phyloP scores from a whole-genome alignment of 1,140 invertebrate genomes.

The Aphelenchoides besseyi region DNA sequence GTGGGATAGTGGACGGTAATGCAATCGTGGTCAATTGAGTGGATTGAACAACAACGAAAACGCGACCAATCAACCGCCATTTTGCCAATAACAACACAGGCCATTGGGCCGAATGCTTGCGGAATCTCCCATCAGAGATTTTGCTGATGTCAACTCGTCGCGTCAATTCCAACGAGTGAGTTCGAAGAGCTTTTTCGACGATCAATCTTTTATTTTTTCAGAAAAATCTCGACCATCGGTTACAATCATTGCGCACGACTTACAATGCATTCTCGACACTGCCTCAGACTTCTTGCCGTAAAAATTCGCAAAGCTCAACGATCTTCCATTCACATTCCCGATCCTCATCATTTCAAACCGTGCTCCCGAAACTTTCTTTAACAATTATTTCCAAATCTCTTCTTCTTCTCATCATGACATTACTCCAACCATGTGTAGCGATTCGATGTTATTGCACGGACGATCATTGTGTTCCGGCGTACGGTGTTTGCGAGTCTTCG shows the following conservation, averaged over 20 bases:
- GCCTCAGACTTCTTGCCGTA: not conserved
- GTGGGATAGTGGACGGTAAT: not conserved
- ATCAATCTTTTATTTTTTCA: not conserved
- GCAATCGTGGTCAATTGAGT: not conserved
- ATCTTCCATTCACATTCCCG: not conserved
- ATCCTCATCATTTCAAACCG: not conserved
- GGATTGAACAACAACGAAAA: not conserved
- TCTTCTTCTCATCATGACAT: not conserved
- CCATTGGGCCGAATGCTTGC: not conserved
- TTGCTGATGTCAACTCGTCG: not conserved
- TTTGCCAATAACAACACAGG: not conserved
- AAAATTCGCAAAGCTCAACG: not conserved
- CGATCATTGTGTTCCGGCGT: conserved; percentile 35
- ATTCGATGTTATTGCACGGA: conserved; percentile 37
- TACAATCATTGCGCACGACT: not conserved
- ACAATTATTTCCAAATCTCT: not conserved
- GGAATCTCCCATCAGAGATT: not conserved
- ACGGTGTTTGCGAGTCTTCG: conserved; percentile 29
- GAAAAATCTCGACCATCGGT: not conserved
- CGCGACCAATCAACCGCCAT: not conserved
- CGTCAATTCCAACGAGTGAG: not conserved
- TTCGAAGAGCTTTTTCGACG: too few relatives aligned
- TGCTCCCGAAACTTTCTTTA: too few relatives aligned
- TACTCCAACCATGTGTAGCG: not conserved
- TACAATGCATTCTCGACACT: not conserved